Percentiles rank a stretch among this genome's conserved stretches.
These are phyloP conservation scores for Poecilobothrus nobilitatus DNA, from an alignment of 2,888 invertebrate species.

Conservation along the genomic window DNA sequence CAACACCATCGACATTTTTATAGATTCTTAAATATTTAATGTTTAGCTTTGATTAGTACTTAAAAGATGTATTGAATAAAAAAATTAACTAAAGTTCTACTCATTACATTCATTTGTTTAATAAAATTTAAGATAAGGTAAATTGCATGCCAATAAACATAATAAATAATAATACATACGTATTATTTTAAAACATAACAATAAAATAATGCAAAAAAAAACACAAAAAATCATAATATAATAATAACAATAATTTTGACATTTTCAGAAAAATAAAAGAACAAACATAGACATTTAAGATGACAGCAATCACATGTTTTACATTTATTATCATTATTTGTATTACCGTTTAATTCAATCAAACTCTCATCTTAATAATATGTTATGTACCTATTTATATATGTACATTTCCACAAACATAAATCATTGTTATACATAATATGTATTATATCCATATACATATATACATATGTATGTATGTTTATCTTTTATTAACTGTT, in stretches of 20 bases:
- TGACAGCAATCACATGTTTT: conserved; percentile 1
- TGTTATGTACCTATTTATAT: neutral
- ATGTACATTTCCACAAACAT: neutral
- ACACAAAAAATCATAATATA: neutral
- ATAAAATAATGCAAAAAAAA: no score
- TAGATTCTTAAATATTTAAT: no score
- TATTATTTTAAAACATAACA: no score
- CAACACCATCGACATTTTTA: no score
- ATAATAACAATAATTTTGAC: neutral
- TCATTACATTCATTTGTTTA: no score
- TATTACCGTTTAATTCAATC: neutral
- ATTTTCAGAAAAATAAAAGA: neutral
- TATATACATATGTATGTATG: neutral
- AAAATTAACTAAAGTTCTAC: no score
- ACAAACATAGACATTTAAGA: neutral
- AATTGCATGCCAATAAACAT: no score
- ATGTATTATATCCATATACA: neutral
- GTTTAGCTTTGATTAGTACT: no score
- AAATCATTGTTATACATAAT: neutral
- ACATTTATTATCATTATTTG: neutral
- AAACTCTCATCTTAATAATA: neutral
- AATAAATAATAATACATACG: no score
- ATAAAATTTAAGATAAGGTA: no score
- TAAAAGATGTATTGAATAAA: no score
- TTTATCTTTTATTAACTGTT: neutral